Evolutionary conservation across 2,797 vertebrate genomes (phyloP).

Genomic region (Pampus argenteus): DNA sequence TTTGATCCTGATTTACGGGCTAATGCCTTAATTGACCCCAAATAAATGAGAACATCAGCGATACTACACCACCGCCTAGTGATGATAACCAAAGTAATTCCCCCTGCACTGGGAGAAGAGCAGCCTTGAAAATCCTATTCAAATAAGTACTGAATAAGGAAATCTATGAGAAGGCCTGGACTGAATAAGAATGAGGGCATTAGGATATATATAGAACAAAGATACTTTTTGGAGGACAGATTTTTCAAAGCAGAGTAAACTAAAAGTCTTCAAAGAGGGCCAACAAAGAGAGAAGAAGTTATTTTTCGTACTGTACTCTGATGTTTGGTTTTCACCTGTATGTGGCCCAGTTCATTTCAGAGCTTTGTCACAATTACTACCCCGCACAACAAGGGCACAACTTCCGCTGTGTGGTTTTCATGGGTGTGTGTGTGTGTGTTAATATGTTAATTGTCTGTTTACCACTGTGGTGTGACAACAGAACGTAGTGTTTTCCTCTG

Average conservation of each 20-base stretch:
- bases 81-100: constrained; percentile 49
- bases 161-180: constrained; percentile 60
- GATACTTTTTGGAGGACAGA: constrained; percentile 72
- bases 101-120: constrained; percentile 52
- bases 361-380: constrained; percentile 31
- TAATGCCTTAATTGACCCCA: constrained; percentile 57
- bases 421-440: constrained; percentile 23
- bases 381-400: constrained; percentile 2
- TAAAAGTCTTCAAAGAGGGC: constrained; percentile 46
- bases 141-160: constrained; percentile 69
- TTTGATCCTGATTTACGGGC: constrained; percentile 39
- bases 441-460: constrained; percentile 74
- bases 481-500: constrained; percentile 62
- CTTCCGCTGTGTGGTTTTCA: constrained; percentile 22
- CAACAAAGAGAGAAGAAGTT: constrained; percentile 27
- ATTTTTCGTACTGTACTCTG: constrained; percentile 1
- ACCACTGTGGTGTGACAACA: constrained; percentile 54
- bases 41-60: constrained; percentile 28
- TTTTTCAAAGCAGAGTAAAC: constrained; percentile 69
- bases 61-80: constrained; percentile 29
- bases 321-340: constrained; percentile 27
- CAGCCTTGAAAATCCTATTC: constrained; percentile 70
- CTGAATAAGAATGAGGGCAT: constrained; percentile 78
- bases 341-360: constrained; percentile 21
- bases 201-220: constrained; percentile 79